Evolutionary conservation across 2,113 vertebrate species (phyloP), one percentile per base, ranked within the genome.

Genomic region (Cepphus grylle): DNA sequence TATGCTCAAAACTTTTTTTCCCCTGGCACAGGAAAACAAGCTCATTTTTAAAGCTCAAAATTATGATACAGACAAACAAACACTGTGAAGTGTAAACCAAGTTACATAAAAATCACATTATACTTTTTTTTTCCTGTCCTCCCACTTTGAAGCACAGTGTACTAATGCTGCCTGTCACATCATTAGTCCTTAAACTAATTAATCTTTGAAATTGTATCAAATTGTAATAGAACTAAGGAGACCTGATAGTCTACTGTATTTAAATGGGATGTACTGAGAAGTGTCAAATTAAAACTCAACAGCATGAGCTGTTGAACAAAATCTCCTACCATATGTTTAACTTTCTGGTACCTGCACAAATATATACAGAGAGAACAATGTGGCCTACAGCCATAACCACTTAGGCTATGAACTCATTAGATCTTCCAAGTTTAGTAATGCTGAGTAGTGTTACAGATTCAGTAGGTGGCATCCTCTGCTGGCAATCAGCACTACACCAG

Each of bases 121-220:
- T 47, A 66, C 11, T 16, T 47, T 63, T 67, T 67, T 15, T 6
- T 2, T 3, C 43, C 32, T 43, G 42, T 20, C 2, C 20, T 74
- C 26, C 5, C 8, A 32, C 78, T 84, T 86, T 59, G 32, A 90
- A 85, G 17, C 19, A 90, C 30, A 25, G 5, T 6, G 2, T 55
- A 70, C 12, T 71, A 67, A 81, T 55, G 11, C 43, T 45, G 36
- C 25, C 61, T 69, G 17, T 58, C 65, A 82, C 49, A 82, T 43
- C 27, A 61, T 11, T 79, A 27, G 62, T 65, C 36, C 56, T 65
- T 91, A 52, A 84, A 45, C 43, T 72, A 91, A 94, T 76, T 88
- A 59, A 88, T 91, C 43, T 94, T 85, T 73, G 70, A 91, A 91
- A 95, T 73, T 58, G 34, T 72, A 90, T 36, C 58, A 86, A 88